A percentile compares a stretch with the other conserved stretches of the same genome.
Conservation (phyloP, 2,113 vertebrate species). For the Lagopus muta region DNA sequence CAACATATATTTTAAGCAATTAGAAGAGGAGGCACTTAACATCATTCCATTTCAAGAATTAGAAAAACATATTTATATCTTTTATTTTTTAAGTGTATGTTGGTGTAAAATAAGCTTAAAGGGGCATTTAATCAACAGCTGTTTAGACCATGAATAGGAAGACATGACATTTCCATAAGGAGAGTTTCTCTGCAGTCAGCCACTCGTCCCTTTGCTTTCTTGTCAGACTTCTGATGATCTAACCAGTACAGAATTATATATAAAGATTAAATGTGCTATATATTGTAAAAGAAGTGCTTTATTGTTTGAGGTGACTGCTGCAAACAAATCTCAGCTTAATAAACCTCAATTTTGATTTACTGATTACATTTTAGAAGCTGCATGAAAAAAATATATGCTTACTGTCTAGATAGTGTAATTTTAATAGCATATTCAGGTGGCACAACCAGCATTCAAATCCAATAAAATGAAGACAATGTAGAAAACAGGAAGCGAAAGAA, state of each 20-base stretch:
- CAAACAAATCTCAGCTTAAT: slow-evolving; percentile 29
- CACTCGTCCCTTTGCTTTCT: background rate
- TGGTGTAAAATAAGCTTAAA: too few species aligned
- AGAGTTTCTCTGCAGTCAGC: background rate
- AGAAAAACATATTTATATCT: background rate
- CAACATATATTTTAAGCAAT: background rate
- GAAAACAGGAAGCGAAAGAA: background rate
- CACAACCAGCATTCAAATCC: background rate
- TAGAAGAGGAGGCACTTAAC: background rate
- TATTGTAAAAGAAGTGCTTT: slow-evolving; percentile 1
- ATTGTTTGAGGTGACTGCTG: background rate
- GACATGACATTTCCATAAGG: background rate
- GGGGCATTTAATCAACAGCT: background rate
- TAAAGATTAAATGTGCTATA: background rate
- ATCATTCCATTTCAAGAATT: background rate
- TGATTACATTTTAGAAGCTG: slow-evolving; percentile 12
- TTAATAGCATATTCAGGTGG: background rate
- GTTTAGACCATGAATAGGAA: background rate
- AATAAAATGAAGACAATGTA: background rate
- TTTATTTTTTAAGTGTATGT: too few species aligned
- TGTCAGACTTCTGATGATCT: slow-evolving; percentile 24
- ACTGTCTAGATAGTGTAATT: background rate
- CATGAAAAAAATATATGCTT: background rate
- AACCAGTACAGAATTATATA: background rate
- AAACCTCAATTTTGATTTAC: slow-evolving; percentile 36